Conservation (phyloP, 2,113 vertebrate species). For the Gopherus flavomarginatus region DNA sequence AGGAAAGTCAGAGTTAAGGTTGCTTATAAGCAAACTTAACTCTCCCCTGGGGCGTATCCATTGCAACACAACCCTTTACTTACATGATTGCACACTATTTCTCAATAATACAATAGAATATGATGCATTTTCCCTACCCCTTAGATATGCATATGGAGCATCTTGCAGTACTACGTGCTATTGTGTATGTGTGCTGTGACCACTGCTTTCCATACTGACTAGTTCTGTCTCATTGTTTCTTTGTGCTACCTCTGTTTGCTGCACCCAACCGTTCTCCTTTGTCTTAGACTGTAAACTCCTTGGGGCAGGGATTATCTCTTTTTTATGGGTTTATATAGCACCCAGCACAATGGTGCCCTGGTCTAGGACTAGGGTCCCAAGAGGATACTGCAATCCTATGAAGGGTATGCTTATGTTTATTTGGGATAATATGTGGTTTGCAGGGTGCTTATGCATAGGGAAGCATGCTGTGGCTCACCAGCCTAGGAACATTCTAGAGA, state of each 20-base stretch:
- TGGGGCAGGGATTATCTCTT: neutral
- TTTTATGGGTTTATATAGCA: neutral
- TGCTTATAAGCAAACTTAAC: constrained; percentile 39
- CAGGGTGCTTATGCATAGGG: no score
- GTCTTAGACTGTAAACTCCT: neutral
- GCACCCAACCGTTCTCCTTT: neutral
- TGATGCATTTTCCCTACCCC: neutral
- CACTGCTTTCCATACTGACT: neutral
- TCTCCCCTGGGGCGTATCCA: neutral
- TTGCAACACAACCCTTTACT: constrained; percentile 8
- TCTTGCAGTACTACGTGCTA: neutral
- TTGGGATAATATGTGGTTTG: no score
- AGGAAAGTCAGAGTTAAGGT: constrained; percentile 38
- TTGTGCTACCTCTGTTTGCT: neutral
- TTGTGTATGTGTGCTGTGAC: neutral
- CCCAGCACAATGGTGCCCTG: fast-evolving
- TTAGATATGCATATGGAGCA: fast-evolving
- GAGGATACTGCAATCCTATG: neutral
- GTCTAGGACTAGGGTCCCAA: neutral
- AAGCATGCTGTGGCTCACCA: no score
- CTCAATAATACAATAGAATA: neutral
- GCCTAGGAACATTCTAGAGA: no score
- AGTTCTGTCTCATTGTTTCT: neutral
- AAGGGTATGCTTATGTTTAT: no score
- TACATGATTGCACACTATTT: neutral